Evolutionary conservation across 2,797 vertebrate genomes (phyloP).

Genomic region (Rhynchonycteris naso): DNA sequence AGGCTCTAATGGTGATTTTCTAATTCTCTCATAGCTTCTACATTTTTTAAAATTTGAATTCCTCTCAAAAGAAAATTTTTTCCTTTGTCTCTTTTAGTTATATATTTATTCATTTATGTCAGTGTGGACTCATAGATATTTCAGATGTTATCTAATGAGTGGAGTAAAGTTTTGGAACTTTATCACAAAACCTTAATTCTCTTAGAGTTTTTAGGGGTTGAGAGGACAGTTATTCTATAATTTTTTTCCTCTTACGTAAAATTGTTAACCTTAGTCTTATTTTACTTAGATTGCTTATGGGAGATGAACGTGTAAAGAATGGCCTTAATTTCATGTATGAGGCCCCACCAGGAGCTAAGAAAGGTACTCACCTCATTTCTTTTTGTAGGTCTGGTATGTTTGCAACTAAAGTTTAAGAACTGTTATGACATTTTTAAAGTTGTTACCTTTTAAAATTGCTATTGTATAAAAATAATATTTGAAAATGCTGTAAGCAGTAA

Average conservation of each 20-base stretch:
- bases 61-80: conserved; percentile 11
- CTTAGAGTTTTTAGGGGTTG: not conserved
- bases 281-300: conserved; percentile 94
- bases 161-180: conserved; percentile 18
- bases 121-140: not conserved
- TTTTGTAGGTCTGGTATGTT: not conserved
- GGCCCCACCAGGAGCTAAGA: conserved; percentile 97
- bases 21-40: not conserved
- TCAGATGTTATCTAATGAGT: conserved; percentile 8
- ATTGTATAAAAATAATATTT: not conserved
- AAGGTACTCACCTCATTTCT: conserved; percentile 88
- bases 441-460: conserved; percentile 33
- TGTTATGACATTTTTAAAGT: conserved; percentile 31
- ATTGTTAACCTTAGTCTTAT: conserved; percentile 50
- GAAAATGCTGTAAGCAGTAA: conserved; percentile 13
- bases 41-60: conserved; percentile 31
- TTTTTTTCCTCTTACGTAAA: not conserved
- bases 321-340: conserved; percentile 99
- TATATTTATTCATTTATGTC: conserved; percentile 39
- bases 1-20: not conserved
- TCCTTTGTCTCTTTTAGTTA: not conserved
- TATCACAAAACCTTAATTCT: conserved; percentile 33
- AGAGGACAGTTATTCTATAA: not conserved
- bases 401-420: conserved; percentile 30
- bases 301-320: conserved; percentile 98